Evolutionary conservation across 1,140 invertebrate species (phyloP).

Genomic region (Zaprionus davidi): DNA sequence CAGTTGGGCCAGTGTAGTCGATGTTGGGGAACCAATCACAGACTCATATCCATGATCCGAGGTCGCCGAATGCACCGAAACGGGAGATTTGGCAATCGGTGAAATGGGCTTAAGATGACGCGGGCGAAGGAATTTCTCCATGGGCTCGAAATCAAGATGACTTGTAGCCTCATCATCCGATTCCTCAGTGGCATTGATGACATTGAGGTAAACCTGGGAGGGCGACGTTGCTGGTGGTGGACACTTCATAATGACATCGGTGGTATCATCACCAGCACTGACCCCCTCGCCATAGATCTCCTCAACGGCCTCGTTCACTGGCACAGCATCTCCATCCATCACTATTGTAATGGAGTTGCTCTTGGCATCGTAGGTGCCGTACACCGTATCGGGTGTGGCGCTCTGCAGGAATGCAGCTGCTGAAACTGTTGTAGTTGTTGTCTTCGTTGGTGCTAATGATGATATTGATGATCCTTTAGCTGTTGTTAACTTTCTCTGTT

Average conservation of each 20-base stretch:
- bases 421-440: slow-evolving; percentile 65
- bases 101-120: slow-evolving; percentile 75
- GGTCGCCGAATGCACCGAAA: slow-evolving; percentile 73
- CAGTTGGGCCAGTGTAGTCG: slow-evolving; percentile 39
- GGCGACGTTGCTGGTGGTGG: slow-evolving; percentile 80
- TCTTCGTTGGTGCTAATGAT: slow-evolving; percentile 18
- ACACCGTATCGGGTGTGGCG: slow-evolving; percentile 86
- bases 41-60: slow-evolving; percentile 87
- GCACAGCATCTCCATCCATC: slow-evolving; percentile 87
- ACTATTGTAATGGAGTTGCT: slow-evolving; percentile 90
- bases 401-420: slow-evolving; percentile 57
- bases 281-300: slow-evolving; percentile 79
- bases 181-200: slow-evolving; percentile 85
- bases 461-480: slow-evolving; percentile 33
- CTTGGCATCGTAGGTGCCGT: slow-evolving; percentile 89
- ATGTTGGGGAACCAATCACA: slow-evolving; percentile 84
- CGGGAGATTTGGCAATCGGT: slow-evolving; percentile 75
- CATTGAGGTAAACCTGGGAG: slow-evolving; percentile 80
- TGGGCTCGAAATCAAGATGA: slow-evolving; percentile 79
- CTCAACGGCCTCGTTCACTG: slow-evolving; percentile 85
- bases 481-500: slow-evolving; percentile 56
- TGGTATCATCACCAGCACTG: slow-evolving; percentile 50
- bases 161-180: slow-evolving; percentile 84
- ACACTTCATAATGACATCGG: slow-evolving; percentile 79
- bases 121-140: slow-evolving; percentile 77